Conservation (phyloP, 1,140 invertebrate species). For the Saccostrea cuccullata region DNA sequence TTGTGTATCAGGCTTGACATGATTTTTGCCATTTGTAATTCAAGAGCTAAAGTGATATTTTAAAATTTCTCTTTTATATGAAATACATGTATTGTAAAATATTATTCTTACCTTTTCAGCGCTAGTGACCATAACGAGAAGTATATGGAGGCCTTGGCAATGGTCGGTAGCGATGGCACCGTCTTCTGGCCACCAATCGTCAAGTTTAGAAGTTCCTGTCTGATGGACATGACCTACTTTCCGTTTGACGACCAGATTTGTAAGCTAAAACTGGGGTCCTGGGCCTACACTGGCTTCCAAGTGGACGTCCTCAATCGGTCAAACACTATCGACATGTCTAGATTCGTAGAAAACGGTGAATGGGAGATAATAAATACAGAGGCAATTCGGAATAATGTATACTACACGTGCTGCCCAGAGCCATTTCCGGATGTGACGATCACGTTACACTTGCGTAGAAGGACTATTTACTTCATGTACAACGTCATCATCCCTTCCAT, state of each 20-base stretch:
- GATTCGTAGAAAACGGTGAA: conserved; percentile 82
- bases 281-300: conserved; percentile 77
- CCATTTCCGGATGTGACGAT: conserved; percentile 83
- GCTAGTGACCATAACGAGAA: conserved; percentile 81
- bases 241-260: conserved; percentile 77
- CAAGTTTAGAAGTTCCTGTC: conserved; percentile 86
- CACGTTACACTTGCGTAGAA: conserved; percentile 81
- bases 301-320: conserved; percentile 82
- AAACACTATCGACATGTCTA: conserved; percentile 81
- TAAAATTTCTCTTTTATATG: no score
- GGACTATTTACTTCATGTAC: conserved; percentile 80
- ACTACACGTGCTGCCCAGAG: conserved; percentile 81
- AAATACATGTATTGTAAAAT: no score
- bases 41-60: no score
- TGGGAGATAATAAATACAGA: conserved; percentile 82
- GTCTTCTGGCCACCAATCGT: conserved; percentile 77
- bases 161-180: conserved; percentile 66
- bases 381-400: conserved; percentile 79
- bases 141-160: conserved; percentile 79
- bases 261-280: conserved; percentile 75
- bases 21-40: no score
- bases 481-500: conserved; percentile 83
- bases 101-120: conserved; percentile 67
- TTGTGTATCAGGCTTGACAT: no score
- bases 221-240: conserved; percentile 86